Evolutionary conservation across 2,113 vertebrate genomes (phyloP), one percentile per base, ranked within the genome.

Genomic region (Dromaius novaehollandiae): DNA sequence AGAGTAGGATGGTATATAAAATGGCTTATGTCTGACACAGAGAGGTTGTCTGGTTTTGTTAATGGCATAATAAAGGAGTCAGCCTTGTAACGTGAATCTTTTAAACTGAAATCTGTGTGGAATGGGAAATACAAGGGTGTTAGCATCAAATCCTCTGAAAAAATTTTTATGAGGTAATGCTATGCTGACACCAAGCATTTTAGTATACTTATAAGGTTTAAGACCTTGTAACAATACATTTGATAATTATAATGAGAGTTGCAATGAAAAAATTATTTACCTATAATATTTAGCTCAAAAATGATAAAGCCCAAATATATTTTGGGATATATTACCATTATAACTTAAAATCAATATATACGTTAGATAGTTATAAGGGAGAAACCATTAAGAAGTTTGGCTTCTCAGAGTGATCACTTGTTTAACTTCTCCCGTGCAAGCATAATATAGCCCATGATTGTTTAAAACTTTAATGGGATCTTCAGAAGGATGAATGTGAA

Each of bases 121-220:
- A 89, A 66, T 68, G 61, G 73, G 64, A 93, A 84, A 66, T 28
- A 71, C 40, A 77, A 92, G 20, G 34, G 60, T 24, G 58, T 50
- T 78, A 95, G 55, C 51, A 89, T 81, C 55, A 90, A 46, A 84
- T 84, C 81, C 42, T 69, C 40, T 74, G 60, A 81, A 88, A 95
- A 94, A 13, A 61, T 14, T 77, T 91, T 76, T 64, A 44, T 93
- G 86, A 42, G 70, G 70, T 79, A 61, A 61, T 58, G n/a, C 24
- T 81, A 83, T 4, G 9, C 80, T 77, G 86, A 63, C 55, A 81
- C 18, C 17, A 66, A 93, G 40, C 44, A 44, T 80, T 76, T 81
- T 69, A 88, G 44, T 88, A 44, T 58, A 58, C 56, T 58, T 32
- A 32, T 10, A 53, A 64, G 50, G 36, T 77, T 58, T 95, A 84